Evolutionary conservation across 1,140 invertebrate genomes (phyloP).

Genomic region (Eurosta solidaginis): DNA sequence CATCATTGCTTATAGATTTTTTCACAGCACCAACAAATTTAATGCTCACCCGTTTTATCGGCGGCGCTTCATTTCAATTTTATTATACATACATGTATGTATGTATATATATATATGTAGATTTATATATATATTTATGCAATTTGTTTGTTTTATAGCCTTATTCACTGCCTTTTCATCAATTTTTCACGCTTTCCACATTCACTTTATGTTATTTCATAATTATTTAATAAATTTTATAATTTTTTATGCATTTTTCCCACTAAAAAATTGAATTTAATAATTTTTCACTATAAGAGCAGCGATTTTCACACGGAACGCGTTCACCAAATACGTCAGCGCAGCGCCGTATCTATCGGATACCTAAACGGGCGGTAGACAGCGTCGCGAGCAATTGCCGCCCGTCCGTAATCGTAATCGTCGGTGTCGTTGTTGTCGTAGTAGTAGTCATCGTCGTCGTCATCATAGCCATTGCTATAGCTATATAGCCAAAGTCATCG

Average conservation of each 20-base stretch:
- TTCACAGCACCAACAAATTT: conserved; percentile 7
- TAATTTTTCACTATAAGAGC: conserved; percentile 6
- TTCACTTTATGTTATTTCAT: neutral
- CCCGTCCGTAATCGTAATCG: conserved; percentile 22
- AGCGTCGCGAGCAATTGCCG: conserved; percentile 21
- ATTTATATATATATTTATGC: neutral
- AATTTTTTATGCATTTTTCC: conserved; percentile 21
- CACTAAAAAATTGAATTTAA: conserved; percentile 2
- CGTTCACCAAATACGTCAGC: conserved; percentile 26
- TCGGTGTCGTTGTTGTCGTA: neutral
- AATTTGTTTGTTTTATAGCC: conserved; percentile 4
- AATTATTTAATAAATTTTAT: neutral
- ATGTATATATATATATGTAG: no score
- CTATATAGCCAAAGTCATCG: no score
- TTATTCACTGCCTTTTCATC: neutral
- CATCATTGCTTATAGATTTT: conserved; percentile 17
- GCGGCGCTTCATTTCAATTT: neutral
- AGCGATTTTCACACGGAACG: conserved; percentile 25
- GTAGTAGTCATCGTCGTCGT: neutral
- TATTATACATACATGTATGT: neutral
- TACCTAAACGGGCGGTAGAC: conserved; percentile 22
- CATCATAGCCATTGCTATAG: no score
- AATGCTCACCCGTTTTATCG: neutral
- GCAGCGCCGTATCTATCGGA: conserved; percentile 28
- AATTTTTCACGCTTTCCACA: neutral